Evolutionary conservation across 2,888 invertebrate species (phyloP).

Genomic region (Julus scanicus): DNA sequence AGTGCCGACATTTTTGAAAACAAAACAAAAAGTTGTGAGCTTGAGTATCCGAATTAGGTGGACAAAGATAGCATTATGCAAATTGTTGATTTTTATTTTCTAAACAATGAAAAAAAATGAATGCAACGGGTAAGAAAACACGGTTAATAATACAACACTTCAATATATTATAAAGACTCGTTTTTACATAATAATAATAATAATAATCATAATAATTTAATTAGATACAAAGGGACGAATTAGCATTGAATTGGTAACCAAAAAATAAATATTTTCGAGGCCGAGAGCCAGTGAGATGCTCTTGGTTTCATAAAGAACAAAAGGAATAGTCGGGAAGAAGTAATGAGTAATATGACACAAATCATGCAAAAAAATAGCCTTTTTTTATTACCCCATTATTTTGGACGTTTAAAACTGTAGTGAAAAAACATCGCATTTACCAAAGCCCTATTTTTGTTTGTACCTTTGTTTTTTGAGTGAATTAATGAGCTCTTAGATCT

Average conservation of each 20-base stretch:
- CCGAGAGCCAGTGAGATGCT: slow-evolving; percentile 16
- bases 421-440: background rate
- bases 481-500: background rate
- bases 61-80: background rate
- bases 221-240: slow-evolving; percentile 40
- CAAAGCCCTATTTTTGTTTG: background rate
- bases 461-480: slow-evolving; percentile 11
- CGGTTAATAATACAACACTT: slow-evolving; percentile 47
- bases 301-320: background rate
- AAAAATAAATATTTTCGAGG: slow-evolving; percentile 31
- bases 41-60: too few relatives aligned
- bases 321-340: slow-evolving; percentile 3
- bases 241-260: slow-evolving; percentile 31
- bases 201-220: slow-evolving; percentile 37
- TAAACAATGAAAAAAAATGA: slow-evolving; percentile 45
- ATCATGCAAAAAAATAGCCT: slow-evolving; percentile 16
- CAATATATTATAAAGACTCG: slow-evolving; percentile 43
- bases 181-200: slow-evolving; percentile 47
- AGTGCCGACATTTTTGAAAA: too few relatives aligned
- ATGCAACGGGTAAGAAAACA: slow-evolving; percentile 47
- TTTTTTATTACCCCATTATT: slow-evolving; percentile 37
- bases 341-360: background rate
- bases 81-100: slow-evolving; percentile 45
- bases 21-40: too few relatives aligned
- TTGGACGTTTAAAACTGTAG: slow-evolving; percentile 20